These are phyloP conservation scores for Sorex araneus DNA, from an alignment of 2,113 vertebrate species.

Conservation along the genomic window DNA sequence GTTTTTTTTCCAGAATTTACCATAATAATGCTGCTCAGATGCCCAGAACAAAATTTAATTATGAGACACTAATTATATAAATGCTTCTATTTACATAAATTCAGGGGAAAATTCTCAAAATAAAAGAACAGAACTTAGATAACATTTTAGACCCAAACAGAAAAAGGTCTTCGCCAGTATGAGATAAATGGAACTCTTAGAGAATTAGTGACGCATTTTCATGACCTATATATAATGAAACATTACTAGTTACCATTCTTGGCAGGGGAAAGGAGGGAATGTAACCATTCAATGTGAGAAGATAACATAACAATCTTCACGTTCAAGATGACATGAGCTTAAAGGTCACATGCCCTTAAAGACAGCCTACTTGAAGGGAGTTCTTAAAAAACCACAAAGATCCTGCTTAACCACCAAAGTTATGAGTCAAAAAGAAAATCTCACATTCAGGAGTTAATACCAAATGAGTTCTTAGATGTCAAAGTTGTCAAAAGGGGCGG, in stretches of 20 bases:
- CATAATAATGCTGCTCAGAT: slow-evolving; percentile 24
- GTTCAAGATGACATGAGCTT: not conserved
- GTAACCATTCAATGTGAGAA: slow-evolving; percentile 14
- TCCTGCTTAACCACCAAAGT: not conserved
- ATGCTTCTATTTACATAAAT: not conserved
- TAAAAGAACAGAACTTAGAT: slow-evolving; percentile 29
- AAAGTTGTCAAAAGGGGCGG: not conserved
- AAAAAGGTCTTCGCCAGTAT: not conserved
- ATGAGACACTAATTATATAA: not conserved
- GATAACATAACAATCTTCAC: not conserved
- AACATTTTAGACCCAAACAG: not conserved
- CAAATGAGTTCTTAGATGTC: not conserved
- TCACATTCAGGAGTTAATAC: slow-evolving; percentile 10
- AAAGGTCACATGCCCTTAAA: slow-evolving; percentile 12
- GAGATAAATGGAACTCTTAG: slow-evolving; percentile 38
- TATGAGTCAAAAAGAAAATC: slow-evolving; percentile 41
- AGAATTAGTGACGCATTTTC: slow-evolving; percentile 28
- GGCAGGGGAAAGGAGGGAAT: not conserved
- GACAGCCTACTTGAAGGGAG: not conserved
- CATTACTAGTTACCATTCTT: slow-evolving; percentile 4
- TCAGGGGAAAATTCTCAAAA: slow-evolving; percentile 19
- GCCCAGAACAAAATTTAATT: slow-evolving; percentile 47
- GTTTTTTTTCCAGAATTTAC: not conserved
- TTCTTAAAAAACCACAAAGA: slow-evolving; percentile 11
- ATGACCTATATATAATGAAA: slow-evolving; percentile 56